Percentiles rank a stretch among this genome's conserved stretches.
These are phyloP conservation scores for Elachura formosa DNA, from an alignment of 2,113 vertebrate genomes.

Conservation along the genomic window DNA sequence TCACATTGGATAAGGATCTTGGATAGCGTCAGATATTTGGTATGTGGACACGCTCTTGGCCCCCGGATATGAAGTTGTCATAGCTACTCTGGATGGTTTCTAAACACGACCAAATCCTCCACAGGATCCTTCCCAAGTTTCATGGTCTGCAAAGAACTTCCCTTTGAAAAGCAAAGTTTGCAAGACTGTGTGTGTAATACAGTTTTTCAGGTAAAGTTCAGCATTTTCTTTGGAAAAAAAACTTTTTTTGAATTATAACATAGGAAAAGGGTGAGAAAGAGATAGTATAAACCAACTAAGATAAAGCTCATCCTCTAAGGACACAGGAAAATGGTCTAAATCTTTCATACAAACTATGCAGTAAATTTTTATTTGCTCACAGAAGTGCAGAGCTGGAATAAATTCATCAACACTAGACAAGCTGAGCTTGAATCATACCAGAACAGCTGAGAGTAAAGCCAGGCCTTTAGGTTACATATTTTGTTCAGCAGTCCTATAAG, in stretches of 20 bases:
- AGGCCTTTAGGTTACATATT: background rate
- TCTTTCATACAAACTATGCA: background rate
- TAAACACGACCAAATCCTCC: conserved; percentile 30
- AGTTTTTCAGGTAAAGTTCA: background rate
- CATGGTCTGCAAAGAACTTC: background rate
- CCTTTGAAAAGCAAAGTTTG: background rate
- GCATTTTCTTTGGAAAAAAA: background rate
- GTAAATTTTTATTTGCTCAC: background rate
- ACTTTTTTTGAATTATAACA: background rate
- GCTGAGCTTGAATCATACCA: background rate
- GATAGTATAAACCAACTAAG: background rate
- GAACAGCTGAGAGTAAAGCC: background rate
- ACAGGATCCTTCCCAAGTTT: background rate
- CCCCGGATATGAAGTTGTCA: conserved; percentile 3
- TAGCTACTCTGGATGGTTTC: conserved; percentile 45
- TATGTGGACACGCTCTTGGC: conserved; percentile 13
- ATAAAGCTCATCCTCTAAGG: background rate
- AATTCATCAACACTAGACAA: background rate
- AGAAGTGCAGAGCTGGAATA: background rate
- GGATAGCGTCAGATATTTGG: conserved; percentile 36
- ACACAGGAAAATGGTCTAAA: background rate
- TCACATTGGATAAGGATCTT: conserved; percentile 45
- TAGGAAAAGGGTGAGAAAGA: background rate
- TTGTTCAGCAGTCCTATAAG: background rate
- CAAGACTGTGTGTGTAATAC: background rate